Evolutionary conservation across 2,888 invertebrate species (phyloP), one percentile per base, ranked within the genome.

Genomic region (Netelia fuscicornis): DNA sequence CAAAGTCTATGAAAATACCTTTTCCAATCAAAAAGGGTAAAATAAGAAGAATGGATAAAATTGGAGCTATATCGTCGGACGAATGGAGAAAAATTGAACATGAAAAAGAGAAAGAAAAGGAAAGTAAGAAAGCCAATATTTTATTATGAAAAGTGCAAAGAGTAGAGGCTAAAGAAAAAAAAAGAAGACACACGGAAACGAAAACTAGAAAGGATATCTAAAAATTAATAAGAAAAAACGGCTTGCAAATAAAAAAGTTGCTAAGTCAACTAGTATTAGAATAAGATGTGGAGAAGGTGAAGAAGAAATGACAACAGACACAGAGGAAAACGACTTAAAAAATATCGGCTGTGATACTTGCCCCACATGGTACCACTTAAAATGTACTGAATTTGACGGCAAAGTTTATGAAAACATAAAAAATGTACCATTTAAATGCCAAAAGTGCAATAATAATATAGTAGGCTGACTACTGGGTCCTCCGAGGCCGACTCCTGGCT

Each of bases 11-110:
- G 2, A 23, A 67, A 67, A 20, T 48, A 23, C 11, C 67, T 42
- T 67, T 44, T 67, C 42, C 11, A 13, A 44, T 67, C 11, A 67
- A 67, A 67, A 23, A 42, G 20, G 30, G 42, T 20, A 17, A 67
- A 9, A 65, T 10, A 20, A 67, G n/a, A 67, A 10, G 20, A 10
- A 17, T 44, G 9, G 44, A 44, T 20, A 67, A 44, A 67, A 67
- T 67, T 44, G 65, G 65, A 17, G 65, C 65, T 65, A 42, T 42
- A 65, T 65, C 65, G 13, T 42, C 65, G 9, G 65, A 42, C 42
- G 44, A 67, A 67, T 67, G 65, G 65, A 44, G 44, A 44, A 44
- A 44, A 44, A 44, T 67, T 11, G 65, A 67, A 20, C 11, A 11
- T 11, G 42, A 67, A 44, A 67, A 67, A 25, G 20, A 67, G 20